phyloP scores from a whole-genome alignment of 2,113 vertebrate species.

The Clarias gariepinus region DNA sequence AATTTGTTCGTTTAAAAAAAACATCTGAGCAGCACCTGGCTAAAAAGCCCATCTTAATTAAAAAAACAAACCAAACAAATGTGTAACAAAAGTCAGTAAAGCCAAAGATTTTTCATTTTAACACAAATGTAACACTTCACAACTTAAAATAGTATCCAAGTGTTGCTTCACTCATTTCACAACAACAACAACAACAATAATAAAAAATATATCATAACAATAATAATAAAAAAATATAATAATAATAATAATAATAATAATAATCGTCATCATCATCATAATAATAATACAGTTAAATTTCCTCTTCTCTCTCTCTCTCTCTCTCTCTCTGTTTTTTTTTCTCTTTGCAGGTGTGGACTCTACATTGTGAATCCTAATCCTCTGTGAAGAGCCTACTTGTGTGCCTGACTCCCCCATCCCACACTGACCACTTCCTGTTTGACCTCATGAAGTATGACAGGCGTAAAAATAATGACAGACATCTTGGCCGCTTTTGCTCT shows the following conservation, averaged over 20 bases:
- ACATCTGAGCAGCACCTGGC: background rate
- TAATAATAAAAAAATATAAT: too few relatives aligned
- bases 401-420: conserved; percentile 85
- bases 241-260: too few relatives aligned
- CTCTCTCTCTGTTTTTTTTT: conserved; percentile 38
- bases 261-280: too few relatives aligned
- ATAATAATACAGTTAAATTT: too few relatives aligned
- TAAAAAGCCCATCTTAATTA: background rate
- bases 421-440: conserved; percentile 81
- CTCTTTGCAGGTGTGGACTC: conserved; percentile 85
- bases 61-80: background rate
- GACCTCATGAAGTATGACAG: conserved; percentile 96
- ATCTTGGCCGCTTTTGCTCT: conserved; percentile 80
- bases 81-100: background rate
- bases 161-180: too few relatives aligned
- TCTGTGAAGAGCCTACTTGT: conserved; percentile 81
- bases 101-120: background rate
- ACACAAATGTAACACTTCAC: background rate
- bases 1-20: background rate
- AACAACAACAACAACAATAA: too few relatives aligned
- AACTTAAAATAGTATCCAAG: too few relatives aligned
- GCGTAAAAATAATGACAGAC: conserved; percentile 99
- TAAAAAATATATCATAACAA: too few relatives aligned
- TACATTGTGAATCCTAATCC: conserved; percentile 94
- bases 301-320: conserved; percentile 54